Percentiles rank a stretch among this genome's conserved stretches.
phyloP scores from a whole-genome alignment of 2,888 invertebrate species.

The Synergus gifuensis region DNA sequence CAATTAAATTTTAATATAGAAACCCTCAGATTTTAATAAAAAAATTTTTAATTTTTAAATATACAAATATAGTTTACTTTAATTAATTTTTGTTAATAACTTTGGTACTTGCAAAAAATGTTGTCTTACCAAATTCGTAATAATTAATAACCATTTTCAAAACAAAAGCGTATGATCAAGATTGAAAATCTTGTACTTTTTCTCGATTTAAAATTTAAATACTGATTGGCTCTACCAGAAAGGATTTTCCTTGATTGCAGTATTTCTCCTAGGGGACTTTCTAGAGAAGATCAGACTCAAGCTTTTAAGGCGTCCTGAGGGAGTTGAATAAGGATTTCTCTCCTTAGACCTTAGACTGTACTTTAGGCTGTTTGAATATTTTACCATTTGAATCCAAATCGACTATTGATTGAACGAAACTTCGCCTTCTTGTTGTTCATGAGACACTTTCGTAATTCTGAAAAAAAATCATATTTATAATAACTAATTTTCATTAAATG shows the following conservation, averaged over 20 bases:
- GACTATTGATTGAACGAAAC: slow-evolving; percentile 23
- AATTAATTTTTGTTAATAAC: too few relatives aligned
- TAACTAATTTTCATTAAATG: not conserved
- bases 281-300: slow-evolving; percentile 32
- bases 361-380: slow-evolving; percentile 38
- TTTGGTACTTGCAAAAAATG: too few relatives aligned
- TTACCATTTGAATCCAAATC: slow-evolving; percentile 32
- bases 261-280: slow-evolving; percentile 31
- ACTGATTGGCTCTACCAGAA: slow-evolving; percentile 20
- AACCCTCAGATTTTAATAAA: too few relatives aligned
- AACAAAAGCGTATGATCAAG: not conserved
- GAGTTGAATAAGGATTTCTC: slow-evolving; percentile 20
- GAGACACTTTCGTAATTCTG: not conserved
- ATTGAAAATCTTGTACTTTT: not conserved
- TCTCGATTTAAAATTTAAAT: slow-evolving; percentile 28
- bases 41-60: too few relatives aligned
- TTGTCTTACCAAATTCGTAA: too few relatives aligned
- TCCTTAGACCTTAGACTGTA: slow-evolving; percentile 4
- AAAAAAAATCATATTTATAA: not conserved
- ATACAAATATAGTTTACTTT: too few relatives aligned
- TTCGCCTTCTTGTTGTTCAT: not conserved
- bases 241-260: slow-evolving; percentile 39
- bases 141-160: not conserved
- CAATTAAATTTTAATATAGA: too few relatives aligned
- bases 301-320: slow-evolving; percentile 30